Conservation (phyloP, 2,888 invertebrate genomes). For the Keiferia lycopersicella region DNA sequence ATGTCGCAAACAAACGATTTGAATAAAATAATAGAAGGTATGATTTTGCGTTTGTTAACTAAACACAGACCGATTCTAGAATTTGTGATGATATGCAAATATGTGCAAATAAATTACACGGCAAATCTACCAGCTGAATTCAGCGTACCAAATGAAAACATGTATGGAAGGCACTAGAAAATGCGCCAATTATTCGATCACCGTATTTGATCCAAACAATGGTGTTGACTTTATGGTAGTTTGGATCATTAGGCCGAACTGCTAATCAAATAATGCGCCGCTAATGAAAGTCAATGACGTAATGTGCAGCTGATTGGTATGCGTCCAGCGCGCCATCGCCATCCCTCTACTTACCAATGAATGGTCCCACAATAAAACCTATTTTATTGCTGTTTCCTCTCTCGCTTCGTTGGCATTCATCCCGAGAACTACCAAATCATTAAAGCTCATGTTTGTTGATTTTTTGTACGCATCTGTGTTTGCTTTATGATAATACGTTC, state of each 20-base stretch:
- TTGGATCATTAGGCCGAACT: neutral
- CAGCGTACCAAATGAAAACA: no score
- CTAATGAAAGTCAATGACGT: conserved; percentile 29
- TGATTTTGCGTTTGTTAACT: neutral
- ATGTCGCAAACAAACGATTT: neutral
- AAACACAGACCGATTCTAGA: neutral
- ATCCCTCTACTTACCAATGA: conserved; percentile 49
- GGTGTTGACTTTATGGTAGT: neutral
- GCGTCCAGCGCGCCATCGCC: conserved; percentile 42
- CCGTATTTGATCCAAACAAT: neutral
- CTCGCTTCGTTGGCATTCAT: conserved; percentile 72
- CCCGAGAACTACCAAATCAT: conserved; percentile 75
- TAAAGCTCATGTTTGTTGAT: conserved; percentile 75
- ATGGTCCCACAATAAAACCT: conserved; percentile 67
- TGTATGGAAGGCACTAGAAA: no score
- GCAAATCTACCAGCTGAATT: neutral
- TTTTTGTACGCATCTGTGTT: conserved; percentile 76
- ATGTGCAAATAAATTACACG: neutral
- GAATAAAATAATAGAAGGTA: neutral
- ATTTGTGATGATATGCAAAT: conserved; percentile 10
- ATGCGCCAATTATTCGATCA: neutral
- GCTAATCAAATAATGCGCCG: neutral
- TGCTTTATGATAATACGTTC: conserved; percentile 80
- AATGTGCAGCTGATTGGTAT: conserved; percentile 52
- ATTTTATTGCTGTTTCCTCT: conserved; percentile 75